Conservation (phyloP, 2,797 vertebrate species). For the Phalloptychus januarius region DNA sequence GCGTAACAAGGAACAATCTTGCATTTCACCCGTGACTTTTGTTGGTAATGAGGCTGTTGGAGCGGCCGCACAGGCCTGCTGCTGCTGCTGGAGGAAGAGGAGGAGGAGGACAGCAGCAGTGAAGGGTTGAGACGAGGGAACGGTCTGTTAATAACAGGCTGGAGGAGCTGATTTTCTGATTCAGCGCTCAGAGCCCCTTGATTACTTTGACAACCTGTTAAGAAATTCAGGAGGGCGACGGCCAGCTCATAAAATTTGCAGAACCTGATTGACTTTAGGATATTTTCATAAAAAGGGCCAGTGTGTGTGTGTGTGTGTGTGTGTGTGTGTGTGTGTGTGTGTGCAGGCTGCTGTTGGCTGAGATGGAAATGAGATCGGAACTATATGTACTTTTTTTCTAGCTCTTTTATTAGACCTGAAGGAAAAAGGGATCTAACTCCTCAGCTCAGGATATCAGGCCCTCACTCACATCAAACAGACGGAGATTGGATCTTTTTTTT, state of each 20-base stretch:
- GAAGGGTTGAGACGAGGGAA: slow-evolving; percentile 42
- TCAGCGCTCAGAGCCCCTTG: slow-evolving; percentile 83
- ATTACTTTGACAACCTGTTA: slow-evolving; percentile 93
- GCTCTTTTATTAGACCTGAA: slow-evolving; percentile 18
- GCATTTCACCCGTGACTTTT: slow-evolving; percentile 32
- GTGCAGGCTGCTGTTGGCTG: background rate
- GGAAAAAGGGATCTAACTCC: background rate
- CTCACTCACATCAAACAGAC: slow-evolving; percentile 23
- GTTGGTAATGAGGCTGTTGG: slow-evolving; percentile 36
- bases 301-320: background rate
- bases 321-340: background rate
- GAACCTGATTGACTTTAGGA: slow-evolving; percentile 92
- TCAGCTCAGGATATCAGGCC: slow-evolving; percentile 14
- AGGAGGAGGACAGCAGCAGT: slow-evolving; percentile 2
- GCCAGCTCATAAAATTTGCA: slow-evolving; percentile 94
- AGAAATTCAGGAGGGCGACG: slow-evolving; percentile 90
- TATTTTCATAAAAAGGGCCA: slow-evolving; percentile 91
- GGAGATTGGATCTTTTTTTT: slow-evolving; percentile 29
- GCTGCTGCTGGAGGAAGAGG: slow-evolving; percentile 16
- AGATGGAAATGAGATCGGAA: slow-evolving; percentile 2
- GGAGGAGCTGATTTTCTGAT: slow-evolving; percentile 83
- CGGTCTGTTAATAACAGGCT: slow-evolving; percentile 34
- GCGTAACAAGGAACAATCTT: slow-evolving; percentile 26
- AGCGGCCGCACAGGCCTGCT: slow-evolving; percentile 15
- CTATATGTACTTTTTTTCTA: slow-evolving; percentile 15